A percentile compares a stretch with the other conserved stretches of the same genome.
Evolutionary conservation across 2,797 vertebrate genomes (phyloP).

Genomic region (Macrochelys suwanniensis): DNA sequence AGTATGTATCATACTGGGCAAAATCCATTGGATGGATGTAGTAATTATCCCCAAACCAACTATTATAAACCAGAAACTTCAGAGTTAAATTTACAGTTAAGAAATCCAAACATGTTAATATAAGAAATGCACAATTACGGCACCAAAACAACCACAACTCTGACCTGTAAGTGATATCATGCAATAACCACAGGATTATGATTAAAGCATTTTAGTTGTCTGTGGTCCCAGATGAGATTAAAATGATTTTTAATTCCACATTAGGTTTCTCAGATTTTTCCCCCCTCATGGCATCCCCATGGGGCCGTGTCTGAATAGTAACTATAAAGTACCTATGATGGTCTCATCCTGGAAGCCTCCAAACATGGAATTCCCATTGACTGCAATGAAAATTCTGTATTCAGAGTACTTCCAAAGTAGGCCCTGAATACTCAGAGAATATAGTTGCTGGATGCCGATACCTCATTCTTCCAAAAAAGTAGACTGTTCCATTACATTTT

Average conservation of each 20-base stretch:
- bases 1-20: not conserved
- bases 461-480: not conserved
- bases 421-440: not conserved
- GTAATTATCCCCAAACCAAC: not conserved
- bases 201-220: not conserved
- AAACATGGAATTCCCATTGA: not conserved
- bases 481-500: not conserved
- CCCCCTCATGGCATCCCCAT: not conserved
- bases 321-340: not conserved
- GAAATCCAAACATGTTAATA: not conserved
- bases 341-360: not conserved
- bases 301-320: not conserved
- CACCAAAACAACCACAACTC: not conserved
- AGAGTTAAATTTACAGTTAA: not conserved
- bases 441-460: not conserved
- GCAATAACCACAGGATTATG: not conserved
- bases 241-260: slow-evolving; percentile 2
- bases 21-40: not conserved
- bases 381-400: not conserved
- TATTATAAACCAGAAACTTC: not conserved
- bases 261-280: not conserved
- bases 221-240: not conserved
- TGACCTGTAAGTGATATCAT: not conserved
- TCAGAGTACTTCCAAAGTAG: not conserved
- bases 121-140: not conserved